Evolutionary conservation across 2,797 vertebrate species (phyloP).

Genomic region (Chaetophractus vellerosus): DNA sequence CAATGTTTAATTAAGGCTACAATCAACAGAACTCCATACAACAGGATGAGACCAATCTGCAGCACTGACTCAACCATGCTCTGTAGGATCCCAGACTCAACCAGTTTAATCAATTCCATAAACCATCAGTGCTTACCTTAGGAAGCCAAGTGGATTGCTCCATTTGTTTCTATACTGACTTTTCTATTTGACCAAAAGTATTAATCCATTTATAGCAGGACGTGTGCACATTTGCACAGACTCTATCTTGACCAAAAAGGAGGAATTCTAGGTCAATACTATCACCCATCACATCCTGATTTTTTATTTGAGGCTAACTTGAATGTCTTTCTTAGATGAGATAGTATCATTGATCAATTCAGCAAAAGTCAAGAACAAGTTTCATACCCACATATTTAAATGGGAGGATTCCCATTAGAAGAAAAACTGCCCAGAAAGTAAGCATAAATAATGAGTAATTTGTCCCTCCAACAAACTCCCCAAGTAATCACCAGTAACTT

Average conservation of each 20-base stretch:
- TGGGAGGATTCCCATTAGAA: too few relatives aligned
- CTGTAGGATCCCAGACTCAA: background rate
- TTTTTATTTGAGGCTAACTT: too few relatives aligned
- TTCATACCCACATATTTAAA: too few relatives aligned
- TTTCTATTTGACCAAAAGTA: background rate
- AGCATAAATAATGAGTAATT: too few relatives aligned
- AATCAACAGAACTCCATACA: background rate
- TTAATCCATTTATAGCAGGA: background rate
- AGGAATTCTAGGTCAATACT: too few relatives aligned
- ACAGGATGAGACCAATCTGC: background rate
- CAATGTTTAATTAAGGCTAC: background rate
- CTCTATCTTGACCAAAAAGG: background rate
- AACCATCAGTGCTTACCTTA: background rate
- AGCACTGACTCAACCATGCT: background rate
- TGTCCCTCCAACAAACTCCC: too few relatives aligned
- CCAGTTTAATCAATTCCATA: background rate
- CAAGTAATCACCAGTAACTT: background rate
- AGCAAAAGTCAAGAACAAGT: too few relatives aligned
- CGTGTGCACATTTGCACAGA: background rate
- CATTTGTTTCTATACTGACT: background rate
- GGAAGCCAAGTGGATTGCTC: background rate
- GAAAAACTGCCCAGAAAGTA: too few relatives aligned
- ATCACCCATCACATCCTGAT: too few relatives aligned
- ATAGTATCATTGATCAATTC: too few relatives aligned
- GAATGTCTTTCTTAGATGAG: too few relatives aligned